phyloP scores from a whole-genome alignment of 2,888 invertebrate species.

The Caenorhabditis uteleia region DNA sequence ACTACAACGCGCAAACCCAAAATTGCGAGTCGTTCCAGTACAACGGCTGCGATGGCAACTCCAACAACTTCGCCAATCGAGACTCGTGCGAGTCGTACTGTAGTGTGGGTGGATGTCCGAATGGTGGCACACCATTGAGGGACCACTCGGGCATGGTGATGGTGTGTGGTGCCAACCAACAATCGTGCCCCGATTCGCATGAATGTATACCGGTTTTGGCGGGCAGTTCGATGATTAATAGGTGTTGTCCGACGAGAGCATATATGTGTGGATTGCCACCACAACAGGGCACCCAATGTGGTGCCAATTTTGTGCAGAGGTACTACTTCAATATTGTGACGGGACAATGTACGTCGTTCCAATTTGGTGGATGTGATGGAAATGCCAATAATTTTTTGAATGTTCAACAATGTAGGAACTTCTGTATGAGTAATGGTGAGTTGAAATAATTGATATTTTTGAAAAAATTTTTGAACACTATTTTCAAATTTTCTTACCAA shows the following conservation, averaged over 20 bases:
- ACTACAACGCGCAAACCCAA: constrained; percentile 55
- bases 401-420: constrained; percentile 55
- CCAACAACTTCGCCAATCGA: constrained; percentile 58
- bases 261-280: constrained; percentile 58
- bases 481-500: no score
- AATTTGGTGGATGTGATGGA: constrained; percentile 62
- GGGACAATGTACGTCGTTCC: constrained; percentile 58
- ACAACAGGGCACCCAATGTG: constrained; percentile 52
- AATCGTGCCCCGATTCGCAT: constrained; percentile 51
- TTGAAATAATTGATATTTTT: no score
- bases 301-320: constrained; percentile 34
- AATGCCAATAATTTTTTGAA: constrained; percentile 62
- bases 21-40: constrained; percentile 52
- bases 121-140: constrained; percentile 53
- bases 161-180: constrained; percentile 37
- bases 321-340: constrained; percentile 67
- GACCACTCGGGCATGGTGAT: constrained; percentile 51
- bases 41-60: constrained; percentile 53
- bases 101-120: constrained; percentile 59
- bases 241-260: constrained; percentile 59
- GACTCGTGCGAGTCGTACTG: constrained; percentile 58
- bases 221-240: constrained; percentile 43
- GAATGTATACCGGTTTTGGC: constrained; percentile 54
- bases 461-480: no score
- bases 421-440: constrained; percentile 48